phyloP scores from a whole-genome alignment of 1,140 invertebrate genomes.

The Daktulosphaira vitifoliae region DNA sequence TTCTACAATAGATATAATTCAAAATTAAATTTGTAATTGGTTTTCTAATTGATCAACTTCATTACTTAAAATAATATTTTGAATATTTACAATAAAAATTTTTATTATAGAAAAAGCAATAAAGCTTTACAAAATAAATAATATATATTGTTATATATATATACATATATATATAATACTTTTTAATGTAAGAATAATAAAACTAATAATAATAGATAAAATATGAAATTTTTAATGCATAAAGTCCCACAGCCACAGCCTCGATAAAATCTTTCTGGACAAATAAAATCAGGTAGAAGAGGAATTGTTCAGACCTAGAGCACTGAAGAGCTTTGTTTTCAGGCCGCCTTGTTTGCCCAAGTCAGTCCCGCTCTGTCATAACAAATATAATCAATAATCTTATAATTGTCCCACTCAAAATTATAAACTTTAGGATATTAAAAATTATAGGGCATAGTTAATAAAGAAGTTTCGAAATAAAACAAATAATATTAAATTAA shows the following conservation, averaged over 20 bases:
- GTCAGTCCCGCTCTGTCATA: slow-evolving; percentile 41
- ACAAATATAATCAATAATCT: slow-evolving; percentile 35
- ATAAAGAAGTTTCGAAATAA: too few species aligned
- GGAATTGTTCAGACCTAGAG: slow-evolving; percentile 46
- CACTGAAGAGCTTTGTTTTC: slow-evolving; percentile 56
- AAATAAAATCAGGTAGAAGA: slow-evolving; percentile 28
- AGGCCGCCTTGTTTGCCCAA: slow-evolving; percentile 46
- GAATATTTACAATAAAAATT: slow-evolving; percentile 11
- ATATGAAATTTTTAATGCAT: background rate
- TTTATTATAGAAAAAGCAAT: slow-evolving; percentile 15
- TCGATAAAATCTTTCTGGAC: slow-evolving; percentile 23
- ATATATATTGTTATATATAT: background rate
- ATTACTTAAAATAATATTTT: background rate
- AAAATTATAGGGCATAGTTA: slow-evolving; percentile 7
- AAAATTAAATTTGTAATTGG: background rate
- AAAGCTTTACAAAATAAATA: slow-evolving; percentile 9
- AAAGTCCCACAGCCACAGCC: slow-evolving; percentile 32
- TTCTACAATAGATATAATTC: slow-evolving; percentile 24
- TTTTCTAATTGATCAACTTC: background rate
- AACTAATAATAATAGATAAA: too few species aligned
- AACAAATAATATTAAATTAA: too few species aligned
- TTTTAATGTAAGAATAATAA: too few species aligned
- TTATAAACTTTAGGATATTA: slow-evolving; percentile 5
- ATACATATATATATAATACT: slow-evolving; percentile 4
- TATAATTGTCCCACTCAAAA: slow-evolving; percentile 23